A percentile compares a stretch with the other conserved stretches of the same genome.
Evolutionary conservation across 2,113 vertebrate genomes (phyloP).

Genomic region (Corydoras sp.): DNA sequence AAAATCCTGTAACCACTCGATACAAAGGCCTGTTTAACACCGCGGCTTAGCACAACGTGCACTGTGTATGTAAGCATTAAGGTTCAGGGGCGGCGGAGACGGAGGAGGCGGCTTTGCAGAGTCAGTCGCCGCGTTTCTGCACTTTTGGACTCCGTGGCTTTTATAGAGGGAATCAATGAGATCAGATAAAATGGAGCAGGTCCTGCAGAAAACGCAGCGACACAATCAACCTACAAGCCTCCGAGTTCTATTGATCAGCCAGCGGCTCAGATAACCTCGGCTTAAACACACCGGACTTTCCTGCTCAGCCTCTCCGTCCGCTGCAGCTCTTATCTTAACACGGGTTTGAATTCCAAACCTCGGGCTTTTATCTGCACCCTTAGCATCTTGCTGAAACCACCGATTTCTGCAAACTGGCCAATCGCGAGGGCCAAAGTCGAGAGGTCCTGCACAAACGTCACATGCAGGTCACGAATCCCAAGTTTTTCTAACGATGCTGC

Average conservation of each 20-base stretch:
- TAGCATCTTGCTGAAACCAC: not conserved
- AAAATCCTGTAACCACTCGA: not conserved
- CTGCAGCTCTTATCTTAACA: not conserved
- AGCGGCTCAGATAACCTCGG: slow-evolving; percentile 10
- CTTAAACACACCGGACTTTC: not conserved
- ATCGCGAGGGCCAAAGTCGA: slow-evolving; percentile 16
- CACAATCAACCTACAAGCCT: not conserved
- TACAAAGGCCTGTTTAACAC: not conserved
- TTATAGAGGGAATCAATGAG: slow-evolving; percentile 25
- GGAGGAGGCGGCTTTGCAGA: too few species aligned
- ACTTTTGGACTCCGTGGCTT: slow-evolving; percentile 10
- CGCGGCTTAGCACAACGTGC: too few species aligned
- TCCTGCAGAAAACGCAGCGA: slow-evolving; percentile 31
- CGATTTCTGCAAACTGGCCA: not conserved
- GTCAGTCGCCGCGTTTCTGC: not conserved
- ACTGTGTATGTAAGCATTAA: not conserved
- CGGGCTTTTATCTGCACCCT: not conserved
- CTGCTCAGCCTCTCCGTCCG: not conserved
- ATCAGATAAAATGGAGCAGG: slow-evolving; percentile 33
- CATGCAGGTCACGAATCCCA: not conserved
- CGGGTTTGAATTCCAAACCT: not conserved
- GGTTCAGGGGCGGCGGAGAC: not conserved
- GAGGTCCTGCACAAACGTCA: not conserved
- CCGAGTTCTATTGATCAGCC: slow-evolving; percentile 17
- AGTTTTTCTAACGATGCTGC: slow-evolving; percentile 13